phyloP scores from a whole-genome alignment of 2,113 vertebrate species.

The Microtus ochrogaster region DNA sequence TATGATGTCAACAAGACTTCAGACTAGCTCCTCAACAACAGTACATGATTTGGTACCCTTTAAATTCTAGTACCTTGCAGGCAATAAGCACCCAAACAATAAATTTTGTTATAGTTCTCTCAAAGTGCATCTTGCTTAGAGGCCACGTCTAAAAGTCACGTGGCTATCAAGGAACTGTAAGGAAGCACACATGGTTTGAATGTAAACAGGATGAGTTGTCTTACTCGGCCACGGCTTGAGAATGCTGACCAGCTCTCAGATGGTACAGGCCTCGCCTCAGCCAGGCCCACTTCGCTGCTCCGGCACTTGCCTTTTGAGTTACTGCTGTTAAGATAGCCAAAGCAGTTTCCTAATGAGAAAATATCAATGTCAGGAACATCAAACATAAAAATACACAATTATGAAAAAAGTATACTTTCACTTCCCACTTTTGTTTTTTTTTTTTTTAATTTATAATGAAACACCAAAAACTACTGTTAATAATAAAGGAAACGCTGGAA shows the following conservation, averaged over 20 bases:
- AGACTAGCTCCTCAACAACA: background rate
- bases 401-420: conserved; percentile 35
- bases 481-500: background rate
- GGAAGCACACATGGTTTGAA: background rate
- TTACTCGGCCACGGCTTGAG: conserved; percentile 95
- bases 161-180: conserved; percentile 15
- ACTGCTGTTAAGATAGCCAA: conserved; percentile 92
- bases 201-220: conserved; percentile 58
- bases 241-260: conserved; percentile 91
- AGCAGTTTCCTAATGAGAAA: conserved; percentile 90
- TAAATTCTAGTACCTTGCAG: conserved; percentile 15
- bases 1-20: background rate
- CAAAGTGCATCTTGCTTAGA: background rate
- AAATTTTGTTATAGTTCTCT: conserved; percentile 34
- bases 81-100: conserved; percentile 3
- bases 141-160: background rate
- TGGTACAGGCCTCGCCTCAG: conserved; percentile 95
- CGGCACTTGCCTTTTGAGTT: conserved; percentile 91
- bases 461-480: background rate
- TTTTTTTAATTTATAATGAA: background rate
- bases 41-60: background rate
- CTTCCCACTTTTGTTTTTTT: conserved; percentile 10
- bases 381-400: conserved; percentile 19
- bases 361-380: conserved; percentile 46
- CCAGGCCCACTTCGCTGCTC: conserved; percentile 98